Evolutionary conservation across 2,113 vertebrate genomes (phyloP).

Genomic region (Athene noctua): DNA sequence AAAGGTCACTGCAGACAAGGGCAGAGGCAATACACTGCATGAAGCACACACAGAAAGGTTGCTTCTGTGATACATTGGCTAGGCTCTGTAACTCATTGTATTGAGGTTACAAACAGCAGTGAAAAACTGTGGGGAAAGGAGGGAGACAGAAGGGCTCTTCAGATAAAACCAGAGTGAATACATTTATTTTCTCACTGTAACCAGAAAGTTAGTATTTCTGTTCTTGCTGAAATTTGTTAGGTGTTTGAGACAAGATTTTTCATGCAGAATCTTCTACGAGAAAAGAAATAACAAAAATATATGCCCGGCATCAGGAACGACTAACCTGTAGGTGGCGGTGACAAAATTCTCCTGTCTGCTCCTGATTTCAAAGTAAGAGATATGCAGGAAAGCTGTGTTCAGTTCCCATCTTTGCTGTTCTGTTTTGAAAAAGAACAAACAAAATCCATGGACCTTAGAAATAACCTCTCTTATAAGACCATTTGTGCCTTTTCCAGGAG

Average conservation of each 20-base stretch:
- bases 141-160: neutral
- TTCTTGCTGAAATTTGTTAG: neutral
- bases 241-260: neutral
- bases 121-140: neutral
- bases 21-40: neutral
- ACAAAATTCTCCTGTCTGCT: neutral
- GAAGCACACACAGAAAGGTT: neutral
- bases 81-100: neutral
- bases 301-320: accelerated
- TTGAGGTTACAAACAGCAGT: neutral
- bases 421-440: neutral
- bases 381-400: neutral
- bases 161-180: neutral
- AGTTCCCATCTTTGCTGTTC: neutral
- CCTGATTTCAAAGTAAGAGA: neutral
- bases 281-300: neutral
- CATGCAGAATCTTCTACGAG: neutral
- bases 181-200: neutral
- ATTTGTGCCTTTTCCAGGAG: neutral
- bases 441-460: neutral
- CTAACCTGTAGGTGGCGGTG: neutral
- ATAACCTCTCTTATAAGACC: neutral
- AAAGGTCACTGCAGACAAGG: neutral
- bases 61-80: neutral
- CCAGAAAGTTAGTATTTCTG: neutral